Evolutionary conservation across 2,113 vertebrate genomes (phyloP).

Genomic region (Melospiza georgiana): DNA sequence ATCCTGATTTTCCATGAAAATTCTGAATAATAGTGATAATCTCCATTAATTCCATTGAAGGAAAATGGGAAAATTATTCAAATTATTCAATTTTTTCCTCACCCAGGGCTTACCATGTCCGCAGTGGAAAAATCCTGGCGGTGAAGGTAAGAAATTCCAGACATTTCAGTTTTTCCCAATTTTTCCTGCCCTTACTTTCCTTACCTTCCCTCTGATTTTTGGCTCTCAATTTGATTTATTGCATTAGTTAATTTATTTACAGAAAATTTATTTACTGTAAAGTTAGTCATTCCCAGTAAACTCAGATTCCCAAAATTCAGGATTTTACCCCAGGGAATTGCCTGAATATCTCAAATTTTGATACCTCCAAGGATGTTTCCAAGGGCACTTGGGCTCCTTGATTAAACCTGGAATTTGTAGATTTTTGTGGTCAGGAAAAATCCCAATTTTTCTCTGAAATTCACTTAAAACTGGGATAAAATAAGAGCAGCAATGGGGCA

Average conservation of each 20-base stretch:
- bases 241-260: background rate
- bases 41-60: background rate
- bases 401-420: background rate
- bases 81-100: slow-evolving; percentile 26
- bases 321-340: rapidly evolving
- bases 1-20: background rate
- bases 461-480: background rate
- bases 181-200: background rate
- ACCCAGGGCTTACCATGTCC: slow-evolving; percentile 89
- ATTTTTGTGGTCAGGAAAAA: background rate
- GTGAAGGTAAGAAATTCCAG: slow-evolving; percentile 88
- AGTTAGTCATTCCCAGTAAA: background rate
- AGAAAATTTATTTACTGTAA: background rate
- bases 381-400: background rate
- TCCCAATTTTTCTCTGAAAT: background rate
- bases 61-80: background rate
- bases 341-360: background rate
- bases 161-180: background rate
- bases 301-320: background rate
- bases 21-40: background rate
- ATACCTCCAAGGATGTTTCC: background rate
- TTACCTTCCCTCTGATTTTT: background rate
- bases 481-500: rapidly evolving
- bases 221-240: background rate
- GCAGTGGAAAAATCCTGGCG: slow-evolving; percentile 90